Base-by-base conservation (phyloP, 2,888 invertebrate genomes). In the Polia nebulosa region DNA sequence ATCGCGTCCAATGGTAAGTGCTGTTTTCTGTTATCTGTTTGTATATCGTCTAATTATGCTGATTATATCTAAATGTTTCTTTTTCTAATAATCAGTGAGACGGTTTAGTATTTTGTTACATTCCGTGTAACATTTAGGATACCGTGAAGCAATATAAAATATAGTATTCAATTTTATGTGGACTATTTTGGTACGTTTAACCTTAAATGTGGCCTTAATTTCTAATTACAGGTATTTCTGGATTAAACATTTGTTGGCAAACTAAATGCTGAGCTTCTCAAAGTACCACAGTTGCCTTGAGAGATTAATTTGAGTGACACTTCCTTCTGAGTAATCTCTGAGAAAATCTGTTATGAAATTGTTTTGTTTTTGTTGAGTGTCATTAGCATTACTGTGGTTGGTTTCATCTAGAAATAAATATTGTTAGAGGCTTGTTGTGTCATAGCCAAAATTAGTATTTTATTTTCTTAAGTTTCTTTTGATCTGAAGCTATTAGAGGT, bases 301-400 rank as follows among this genome's bases (percentile, higher is more conserved):
- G 44, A 76, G 22, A 71, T 74, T 63, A 41, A 36, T 75, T 75
- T 72, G 77, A 76, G 51, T 72, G 72, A 60, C 77, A 76, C 65
- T 76, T 75, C 72, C 77, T 64, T 52, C 36, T 52, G 41, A 39
- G 15, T 57, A 36, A 76, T 72, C 72, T 75, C 71, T 60, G 36
- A 32, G 56, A 53, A 25, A 60, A 75, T 72, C 72, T 60, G 47
- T 64, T 56, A 56, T 27, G 36, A 75, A 29, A 76, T 72, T 65
- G 65, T 56, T 71, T 71, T 64, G 64, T 75, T 76, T 71, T 59
- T 76, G 65, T 60, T n/a, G 27, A 2, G 20, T 47, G 77, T 72
- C 72, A 57, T 72, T 76, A 71, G 49, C 55, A 59, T 58, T 47
- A 36, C 51, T 27, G 2, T 32, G 44, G 64, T 44, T 36, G 39